These are phyloP conservation scores for Microctenopoma stevenorrisi DNA, from an alignment of 2,797 vertebrate species.

Conservation along the genomic window DNA sequence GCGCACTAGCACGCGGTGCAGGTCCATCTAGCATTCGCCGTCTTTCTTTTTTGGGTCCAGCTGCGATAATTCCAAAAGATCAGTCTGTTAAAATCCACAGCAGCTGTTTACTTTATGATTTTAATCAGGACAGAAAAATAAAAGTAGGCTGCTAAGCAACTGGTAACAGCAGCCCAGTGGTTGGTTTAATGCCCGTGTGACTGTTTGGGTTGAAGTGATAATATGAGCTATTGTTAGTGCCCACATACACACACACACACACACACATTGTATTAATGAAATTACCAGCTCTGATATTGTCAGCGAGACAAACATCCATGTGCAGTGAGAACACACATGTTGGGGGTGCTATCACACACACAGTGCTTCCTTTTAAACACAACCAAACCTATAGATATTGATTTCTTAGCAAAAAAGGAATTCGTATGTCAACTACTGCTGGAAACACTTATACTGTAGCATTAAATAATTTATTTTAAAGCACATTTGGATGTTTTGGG, in stretches of 20 bases:
- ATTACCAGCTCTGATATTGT: neutral
- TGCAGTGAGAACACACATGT: neutral
- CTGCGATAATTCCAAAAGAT: neutral
- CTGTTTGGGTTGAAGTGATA: neutral
- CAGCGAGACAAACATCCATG: neutral
- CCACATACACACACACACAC: neutral
- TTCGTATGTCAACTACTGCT: neutral
- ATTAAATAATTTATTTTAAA: neutral
- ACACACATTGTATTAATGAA: neutral
- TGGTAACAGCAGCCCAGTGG: neutral
- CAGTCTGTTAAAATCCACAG: neutral
- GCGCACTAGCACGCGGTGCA: neutral
- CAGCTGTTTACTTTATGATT: neutral
- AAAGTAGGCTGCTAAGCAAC: neutral
- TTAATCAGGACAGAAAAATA: neutral
- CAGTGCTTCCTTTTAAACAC: too few species aligned
- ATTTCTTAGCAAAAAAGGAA: neutral
- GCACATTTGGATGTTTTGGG: neutral
- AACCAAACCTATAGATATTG: too few species aligned
- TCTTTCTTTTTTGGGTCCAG: conserved; percentile 5
- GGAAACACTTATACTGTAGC: neutral
- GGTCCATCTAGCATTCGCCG: neutral
- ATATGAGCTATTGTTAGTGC: neutral
- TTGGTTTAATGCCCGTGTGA: neutral
- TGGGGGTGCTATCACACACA: neutral